Percentiles rank a stretch among this genome's conserved stretches.
phyloP scores from a whole-genome alignment of 53 echinoderm and acorn worm species.

The Paracentrotus lividus region DNA sequence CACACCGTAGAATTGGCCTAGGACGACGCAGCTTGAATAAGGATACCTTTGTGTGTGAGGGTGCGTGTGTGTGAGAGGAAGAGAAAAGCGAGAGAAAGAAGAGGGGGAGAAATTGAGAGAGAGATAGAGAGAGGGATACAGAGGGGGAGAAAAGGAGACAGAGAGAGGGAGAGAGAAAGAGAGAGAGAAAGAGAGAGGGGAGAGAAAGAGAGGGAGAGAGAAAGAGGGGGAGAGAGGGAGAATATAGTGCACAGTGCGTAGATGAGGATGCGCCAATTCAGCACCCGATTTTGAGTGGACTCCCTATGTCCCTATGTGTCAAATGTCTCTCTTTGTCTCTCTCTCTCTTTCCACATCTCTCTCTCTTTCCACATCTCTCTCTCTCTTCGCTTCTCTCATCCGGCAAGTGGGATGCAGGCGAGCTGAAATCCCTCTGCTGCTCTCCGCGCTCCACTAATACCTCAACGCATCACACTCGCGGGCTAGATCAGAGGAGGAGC shows the following conservation, averaged over 20 bases:
- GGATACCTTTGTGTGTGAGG: conserved; percentile 10
- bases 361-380: not conserved
- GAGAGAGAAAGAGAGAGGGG: not conserved
- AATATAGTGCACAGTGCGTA: not conserved
- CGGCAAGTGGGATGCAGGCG: conserved; percentile 39
- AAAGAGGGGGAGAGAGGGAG: not conserved
- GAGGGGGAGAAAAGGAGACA: not conserved
- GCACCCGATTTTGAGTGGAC: not conserved
- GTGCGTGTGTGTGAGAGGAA: not conserved
- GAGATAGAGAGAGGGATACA: not conserved
- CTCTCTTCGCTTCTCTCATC: conserved; percentile 28
- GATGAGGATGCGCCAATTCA: conserved; percentile 1
- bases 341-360: too few species aligned
- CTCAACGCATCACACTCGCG: conserved; percentile 51
- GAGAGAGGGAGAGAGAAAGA: not conserved
- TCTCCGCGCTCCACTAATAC: not conserved
- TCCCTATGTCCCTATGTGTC: not conserved
- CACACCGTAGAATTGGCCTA: conserved; percentile 19
- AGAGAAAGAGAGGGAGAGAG: not conserved
- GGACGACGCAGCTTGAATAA: conserved; percentile 7
- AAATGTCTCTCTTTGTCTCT: not conserved
- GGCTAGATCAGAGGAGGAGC: conserved; percentile 59
- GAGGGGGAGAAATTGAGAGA: too few species aligned
- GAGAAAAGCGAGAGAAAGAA: not conserved
- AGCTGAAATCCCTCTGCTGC: conserved; percentile 42